These are phyloP conservation scores for Schizotus pectinicornis DNA, from an alignment of 2,888 invertebrate species.

Conservation along the genomic window DNA sequence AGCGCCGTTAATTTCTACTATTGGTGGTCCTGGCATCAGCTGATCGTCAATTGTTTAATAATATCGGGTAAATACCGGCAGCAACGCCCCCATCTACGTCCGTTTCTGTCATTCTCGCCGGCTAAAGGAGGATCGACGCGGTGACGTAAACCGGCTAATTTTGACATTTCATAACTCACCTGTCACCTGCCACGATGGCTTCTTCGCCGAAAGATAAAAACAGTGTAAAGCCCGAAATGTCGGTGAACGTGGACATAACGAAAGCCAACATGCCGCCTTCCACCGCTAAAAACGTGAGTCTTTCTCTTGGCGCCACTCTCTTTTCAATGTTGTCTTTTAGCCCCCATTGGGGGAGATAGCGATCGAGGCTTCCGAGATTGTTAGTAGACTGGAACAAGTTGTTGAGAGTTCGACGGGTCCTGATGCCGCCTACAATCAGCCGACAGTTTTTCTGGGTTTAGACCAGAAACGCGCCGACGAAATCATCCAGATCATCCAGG, in stretches of 20 bases:
- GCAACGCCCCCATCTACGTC: background rate
- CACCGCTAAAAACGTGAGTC: constrained; percentile 38
- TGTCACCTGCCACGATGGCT: constrained; percentile 54
- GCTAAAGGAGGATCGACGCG: constrained; percentile 4
- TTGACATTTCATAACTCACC: constrained; percentile 21
- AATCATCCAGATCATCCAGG: constrained; percentile 66
- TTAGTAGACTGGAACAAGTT: constrained; percentile 57
- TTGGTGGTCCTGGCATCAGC: background rate
- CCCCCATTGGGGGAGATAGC: constrained; percentile 57
- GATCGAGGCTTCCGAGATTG: constrained; percentile 58
- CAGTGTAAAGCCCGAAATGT: constrained; percentile 39
- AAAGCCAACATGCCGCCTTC: constrained; percentile 34
- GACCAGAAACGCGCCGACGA: constrained; percentile 61
- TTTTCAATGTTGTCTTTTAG: constrained; percentile 37
- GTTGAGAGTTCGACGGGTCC: constrained; percentile 50
- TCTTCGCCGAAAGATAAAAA: constrained; percentile 41
- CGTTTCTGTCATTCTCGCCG: background rate
- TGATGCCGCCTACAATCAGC: constrained; percentile 40
- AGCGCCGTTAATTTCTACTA: background rate
- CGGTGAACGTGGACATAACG: constrained; percentile 41
- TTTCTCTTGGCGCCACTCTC: constrained; percentile 42
- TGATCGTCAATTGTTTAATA: background rate
- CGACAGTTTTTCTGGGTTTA: constrained; percentile 55
- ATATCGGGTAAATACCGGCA: background rate
- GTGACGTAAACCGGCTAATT: constrained; percentile 6